Percentiles rank a stretch among this genome's conserved stretches.
Evolutionary conservation across 2,888 invertebrate genomes (phyloP).

Genomic region (Lochmaea capreae): DNA sequence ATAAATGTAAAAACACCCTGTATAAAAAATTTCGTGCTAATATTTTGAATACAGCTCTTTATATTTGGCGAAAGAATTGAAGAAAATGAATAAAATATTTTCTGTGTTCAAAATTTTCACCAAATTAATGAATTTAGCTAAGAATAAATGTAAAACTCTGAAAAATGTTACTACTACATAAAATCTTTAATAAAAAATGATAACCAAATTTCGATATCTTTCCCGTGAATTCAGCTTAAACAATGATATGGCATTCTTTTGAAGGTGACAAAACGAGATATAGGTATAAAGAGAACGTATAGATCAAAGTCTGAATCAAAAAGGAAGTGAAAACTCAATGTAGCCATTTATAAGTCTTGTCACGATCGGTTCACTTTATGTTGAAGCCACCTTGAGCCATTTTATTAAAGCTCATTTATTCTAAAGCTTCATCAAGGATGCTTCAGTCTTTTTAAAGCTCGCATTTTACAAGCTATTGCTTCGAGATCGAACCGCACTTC

Average conservation of each 20-base stretch:
- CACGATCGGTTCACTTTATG: conserved; percentile 58
- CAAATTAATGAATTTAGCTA: too few species aligned
- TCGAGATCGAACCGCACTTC: conserved; percentile 49
- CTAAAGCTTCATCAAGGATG: conserved; percentile 55
- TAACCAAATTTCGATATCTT: not conserved
- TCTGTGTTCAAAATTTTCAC: too few species aligned
- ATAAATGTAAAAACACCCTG: too few species aligned
- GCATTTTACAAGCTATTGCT: conserved; percentile 51
- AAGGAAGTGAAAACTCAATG: conserved; percentile 50
- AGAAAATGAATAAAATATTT: too few species aligned
- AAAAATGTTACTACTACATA: not conserved
- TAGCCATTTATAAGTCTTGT: conserved; percentile 53
- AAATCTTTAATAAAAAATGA: not conserved
- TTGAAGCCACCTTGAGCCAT: conserved; percentile 57
- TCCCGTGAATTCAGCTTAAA: not conserved
- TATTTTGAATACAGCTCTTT: too few species aligned
- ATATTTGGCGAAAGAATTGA: too few species aligned
- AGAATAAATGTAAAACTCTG: too few species aligned
- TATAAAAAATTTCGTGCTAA: too few species aligned
- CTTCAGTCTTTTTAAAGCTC: conserved; percentile 46
- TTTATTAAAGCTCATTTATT: conserved; percentile 60
- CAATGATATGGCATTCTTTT: not conserved
- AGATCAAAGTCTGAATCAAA: conserved; percentile 37
- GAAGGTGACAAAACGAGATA: not conserved
- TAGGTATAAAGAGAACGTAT: conserved; percentile 2